Evolutionary conservation across 35 echinoderm and acorn worm species (phyloP).

Genomic region (Antedon bifida): DNA sequence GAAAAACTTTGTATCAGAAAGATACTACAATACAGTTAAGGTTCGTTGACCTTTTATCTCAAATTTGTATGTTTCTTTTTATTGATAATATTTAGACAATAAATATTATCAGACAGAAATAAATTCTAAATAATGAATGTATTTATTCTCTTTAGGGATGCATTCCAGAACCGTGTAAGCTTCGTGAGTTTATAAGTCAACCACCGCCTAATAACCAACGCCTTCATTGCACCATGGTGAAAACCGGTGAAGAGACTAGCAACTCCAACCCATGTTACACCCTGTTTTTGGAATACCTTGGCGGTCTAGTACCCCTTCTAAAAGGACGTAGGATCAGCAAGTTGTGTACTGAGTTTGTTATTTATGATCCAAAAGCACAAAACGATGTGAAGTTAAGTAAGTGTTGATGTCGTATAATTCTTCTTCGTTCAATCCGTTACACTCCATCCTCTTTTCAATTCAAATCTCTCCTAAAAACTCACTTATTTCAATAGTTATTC

Average conservation of each 20-base stretch:
- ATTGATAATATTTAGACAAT: too few relatives aligned
- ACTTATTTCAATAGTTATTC: too few relatives aligned
- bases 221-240: conserved; percentile 89
- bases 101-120: too few relatives aligned
- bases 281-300: conserved; percentile 83
- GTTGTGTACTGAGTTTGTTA: conserved; percentile 94
- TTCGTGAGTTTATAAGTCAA: conserved; percentile 80
- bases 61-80: background rate
- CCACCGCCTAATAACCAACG: conserved; percentile 93
- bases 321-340: conserved; percentile 91
- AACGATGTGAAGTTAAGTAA: conserved; percentile 25
- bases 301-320: conserved; percentile 82
- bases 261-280: conserved; percentile 76
- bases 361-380: conserved; percentile 73
- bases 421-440: background rate
- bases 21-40: conserved; percentile 67
- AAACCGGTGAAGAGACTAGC: conserved; percentile 71
- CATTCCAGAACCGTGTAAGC: conserved; percentile 78
- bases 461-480: too few relatives aligned
- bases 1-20: conserved; percentile 50
- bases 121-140: too few relatives aligned
- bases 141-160: conserved; percentile 30
- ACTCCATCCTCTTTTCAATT: too few relatives aligned
- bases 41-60: conserved; percentile 5
- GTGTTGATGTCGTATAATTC: background rate